A percentile compares a stretch with the other conserved stretches of the same genome.
Conservation (phyloP, 1,140 invertebrate genomes). For the Adelges cooleyi region DNA sequence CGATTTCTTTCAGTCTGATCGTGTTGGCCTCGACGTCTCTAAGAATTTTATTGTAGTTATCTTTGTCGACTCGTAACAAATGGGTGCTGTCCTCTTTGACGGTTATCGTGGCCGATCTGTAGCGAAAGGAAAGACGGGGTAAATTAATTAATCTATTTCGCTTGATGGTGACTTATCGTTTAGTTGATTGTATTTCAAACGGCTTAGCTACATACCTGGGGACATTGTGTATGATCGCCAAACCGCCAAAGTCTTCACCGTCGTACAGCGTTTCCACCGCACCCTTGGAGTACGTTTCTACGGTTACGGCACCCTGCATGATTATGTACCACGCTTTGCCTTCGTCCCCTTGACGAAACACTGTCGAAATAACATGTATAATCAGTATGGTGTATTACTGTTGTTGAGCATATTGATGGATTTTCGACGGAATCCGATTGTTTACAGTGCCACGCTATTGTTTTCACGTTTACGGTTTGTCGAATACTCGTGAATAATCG, state of each 20-base stretch:
- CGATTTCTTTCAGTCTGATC: constrained; percentile 73
- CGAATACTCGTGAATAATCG: not conserved
- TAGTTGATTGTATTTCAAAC: too few species aligned
- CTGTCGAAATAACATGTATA: too few species aligned
- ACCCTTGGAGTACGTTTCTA: constrained; percentile 76
- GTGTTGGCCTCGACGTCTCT: constrained; percentile 81
- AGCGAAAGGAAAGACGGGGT: too few species aligned
- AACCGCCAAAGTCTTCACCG: constrained; percentile 81
- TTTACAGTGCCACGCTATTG: not conserved
- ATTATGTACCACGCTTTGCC: constrained; percentile 84
- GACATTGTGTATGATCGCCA: constrained; percentile 76
- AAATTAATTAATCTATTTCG: too few species aligned
- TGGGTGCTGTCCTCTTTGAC: constrained; percentile 74
- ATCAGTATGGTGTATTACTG: constrained; percentile 18
- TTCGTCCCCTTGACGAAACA: constrained; percentile 82
- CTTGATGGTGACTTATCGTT: too few species aligned
- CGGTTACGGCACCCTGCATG: constrained; percentile 71
- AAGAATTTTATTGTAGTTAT: constrained; percentile 74
- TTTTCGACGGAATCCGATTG: not conserved
- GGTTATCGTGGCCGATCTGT: constrained; percentile 71
- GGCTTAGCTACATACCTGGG: constrained; percentile 51
- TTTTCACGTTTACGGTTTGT: not conserved
- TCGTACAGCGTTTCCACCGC: constrained; percentile 70
- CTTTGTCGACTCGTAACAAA: constrained; percentile 75
- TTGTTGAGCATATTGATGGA: not conserved